Evolutionary conservation across 1,140 invertebrate species (phyloP), one percentile per base, ranked within the genome.

Genomic region (Antheraea pernyi): DNA sequence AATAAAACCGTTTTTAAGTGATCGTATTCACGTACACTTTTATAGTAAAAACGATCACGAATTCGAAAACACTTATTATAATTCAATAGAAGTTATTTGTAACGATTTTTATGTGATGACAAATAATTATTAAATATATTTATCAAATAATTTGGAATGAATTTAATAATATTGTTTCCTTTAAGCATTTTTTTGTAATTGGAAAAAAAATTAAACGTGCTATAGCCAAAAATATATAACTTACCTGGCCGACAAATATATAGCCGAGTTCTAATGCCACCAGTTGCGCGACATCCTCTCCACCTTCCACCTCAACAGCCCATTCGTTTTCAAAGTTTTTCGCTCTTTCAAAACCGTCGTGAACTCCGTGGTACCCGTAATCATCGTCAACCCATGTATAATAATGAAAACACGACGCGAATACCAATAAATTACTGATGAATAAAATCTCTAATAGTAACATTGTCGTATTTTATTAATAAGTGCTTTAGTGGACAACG

Each of bases 221-320:
- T 30, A 30, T 30, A 2, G 4, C 22, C 22, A 30, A 13, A 65
- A 48, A 22, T 5, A 7, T 9, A 30, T 30, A 0, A 72, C 88
- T 83, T 85, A 95, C 94, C 86, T 89, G 84, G 69, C 94, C 94
- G 13, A 85, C 81, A 67, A 92, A 94, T 42, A 84, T 80, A 77
- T 94, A 95, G 68, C 93, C 80, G 19, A 93, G 74, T 65, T 94
- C 88, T 18, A 91, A 63, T 2, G 94, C 94, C 19, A 95, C 74
- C 66, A 92, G 79, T 73, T 93, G 85, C 2, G 94, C 94, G 0
- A 91, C 82, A 39, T 93, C 86, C 37, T 85, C 86, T 36, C 93
- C 94, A 18, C 94, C 94, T 3, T 86, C 84, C 19, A 95, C 82
- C 72, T 94, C 86, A 42, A 95, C 94, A 1, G 93, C 91, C 94